phyloP scores from a whole-genome alignment of 2,797 vertebrate genomes.

The Ispidina picta region DNA sequence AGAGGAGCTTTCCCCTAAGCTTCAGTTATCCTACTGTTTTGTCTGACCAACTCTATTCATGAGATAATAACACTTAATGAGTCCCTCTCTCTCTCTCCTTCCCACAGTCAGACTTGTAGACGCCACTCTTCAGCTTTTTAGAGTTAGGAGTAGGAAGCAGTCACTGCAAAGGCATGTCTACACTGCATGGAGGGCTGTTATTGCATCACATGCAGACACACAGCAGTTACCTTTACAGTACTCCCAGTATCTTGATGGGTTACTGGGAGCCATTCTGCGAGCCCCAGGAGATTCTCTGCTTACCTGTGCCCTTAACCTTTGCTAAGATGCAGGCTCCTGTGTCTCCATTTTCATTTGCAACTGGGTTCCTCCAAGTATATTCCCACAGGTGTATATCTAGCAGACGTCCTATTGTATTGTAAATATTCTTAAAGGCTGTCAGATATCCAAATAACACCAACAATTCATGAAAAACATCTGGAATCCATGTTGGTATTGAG shows the following conservation, averaged over 20 bases:
- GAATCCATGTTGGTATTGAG: not conserved
- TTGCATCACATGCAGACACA: conserved; percentile 5
- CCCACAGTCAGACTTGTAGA: conserved; percentile 60
- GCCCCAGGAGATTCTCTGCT: not conserved
- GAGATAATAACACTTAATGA: conserved; percentile 67
- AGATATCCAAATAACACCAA: not conserved
- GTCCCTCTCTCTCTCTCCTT: conserved; percentile 19
- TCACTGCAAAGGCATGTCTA: conserved; percentile 42
- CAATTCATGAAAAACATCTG: not conserved
- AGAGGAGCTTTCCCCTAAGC: conserved; percentile 36
- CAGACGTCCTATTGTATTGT: not conserved
- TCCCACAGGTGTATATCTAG: not conserved
- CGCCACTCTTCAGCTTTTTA: conserved; percentile 45
- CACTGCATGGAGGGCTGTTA: not conserved
- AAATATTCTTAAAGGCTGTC: not conserved
- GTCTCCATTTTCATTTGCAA: not conserved
- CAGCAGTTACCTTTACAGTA: not conserved
- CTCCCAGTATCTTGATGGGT: not conserved
- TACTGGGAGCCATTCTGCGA: not conserved
- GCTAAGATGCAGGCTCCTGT: not conserved
- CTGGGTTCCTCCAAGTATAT: not conserved
- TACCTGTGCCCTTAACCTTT: not conserved
- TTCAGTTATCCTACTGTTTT: conserved; percentile 56
- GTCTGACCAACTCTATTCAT: conserved; percentile 59
- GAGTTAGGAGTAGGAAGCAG: not conserved